A percentile compares a stretch with the other conserved stretches of the same genome.
These are phyloP conservation scores for Sebastes itinus DNA, from an alignment of 2,797 vertebrate genomes.

Conservation along the genomic window DNA sequence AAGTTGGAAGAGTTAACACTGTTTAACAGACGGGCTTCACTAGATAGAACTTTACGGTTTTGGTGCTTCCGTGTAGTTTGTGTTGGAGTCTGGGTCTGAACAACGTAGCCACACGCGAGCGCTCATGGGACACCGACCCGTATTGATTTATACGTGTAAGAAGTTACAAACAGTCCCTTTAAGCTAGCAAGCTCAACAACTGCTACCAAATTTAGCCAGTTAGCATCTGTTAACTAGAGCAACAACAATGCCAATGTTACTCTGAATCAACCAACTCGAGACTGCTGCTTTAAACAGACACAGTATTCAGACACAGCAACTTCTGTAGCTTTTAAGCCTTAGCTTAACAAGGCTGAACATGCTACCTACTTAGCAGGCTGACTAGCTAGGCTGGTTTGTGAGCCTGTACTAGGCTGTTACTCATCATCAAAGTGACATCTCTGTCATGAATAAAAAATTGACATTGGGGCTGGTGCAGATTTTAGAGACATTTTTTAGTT, in stretches of 20 bases:
- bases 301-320: neutral
- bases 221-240: neutral
- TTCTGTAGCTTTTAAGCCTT: neutral
- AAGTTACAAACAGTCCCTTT: too few relatives aligned
- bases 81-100: too few relatives aligned
- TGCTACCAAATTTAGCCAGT: neutral
- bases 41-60: too few relatives aligned
- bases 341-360: neutral
- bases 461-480: neutral
- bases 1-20: too few relatives aligned
- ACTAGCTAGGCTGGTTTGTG: neutral
- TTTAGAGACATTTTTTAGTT: too few relatives aligned
- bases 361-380: too few relatives aligned
- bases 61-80: too few relatives aligned
- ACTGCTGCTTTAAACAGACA: neutral
- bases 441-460: neutral
- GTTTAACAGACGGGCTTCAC: too few relatives aligned
- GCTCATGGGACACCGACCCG: too few relatives aligned
- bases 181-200: neutral
- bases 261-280: neutral
- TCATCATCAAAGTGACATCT: neutral
- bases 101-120: too few relatives aligned
- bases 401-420: neutral
- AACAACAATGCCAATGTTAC: neutral
- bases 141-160: too few relatives aligned